These are phyloP conservation scores for Apamea anceps DNA, from an alignment of 2,888 invertebrate species.

Conservation along the genomic window DNA sequence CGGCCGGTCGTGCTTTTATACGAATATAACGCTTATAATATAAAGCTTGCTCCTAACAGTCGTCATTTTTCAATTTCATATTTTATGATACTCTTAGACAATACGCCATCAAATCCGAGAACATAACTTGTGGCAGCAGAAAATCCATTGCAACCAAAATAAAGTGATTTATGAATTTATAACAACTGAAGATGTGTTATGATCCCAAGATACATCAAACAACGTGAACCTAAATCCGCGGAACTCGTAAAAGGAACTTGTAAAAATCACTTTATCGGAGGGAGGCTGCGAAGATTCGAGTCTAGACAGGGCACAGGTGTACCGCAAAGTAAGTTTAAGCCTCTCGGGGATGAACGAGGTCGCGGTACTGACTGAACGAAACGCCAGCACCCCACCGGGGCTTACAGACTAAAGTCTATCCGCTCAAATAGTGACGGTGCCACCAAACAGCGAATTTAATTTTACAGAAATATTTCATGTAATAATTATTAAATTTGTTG, in stretches of 20 bases:
- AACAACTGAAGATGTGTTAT: background rate
- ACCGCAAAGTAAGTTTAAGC: constrained; percentile 55
- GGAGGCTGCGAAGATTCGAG: constrained; percentile 39
- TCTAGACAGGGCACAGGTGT: constrained; percentile 56
- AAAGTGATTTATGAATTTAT: background rate
- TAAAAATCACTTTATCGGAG: constrained; percentile 50
- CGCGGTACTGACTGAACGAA: constrained; percentile 49
- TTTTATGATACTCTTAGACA: constrained; percentile 22
- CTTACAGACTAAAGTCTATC: constrained; percentile 12
- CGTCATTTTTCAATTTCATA: constrained; percentile 31
- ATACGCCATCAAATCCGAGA: constrained; percentile 17
- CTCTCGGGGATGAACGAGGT: constrained; percentile 50
- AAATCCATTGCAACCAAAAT: background rate
- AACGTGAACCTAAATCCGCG: constrained; percentile 18
- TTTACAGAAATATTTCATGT: background rate
- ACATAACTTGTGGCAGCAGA: background rate
- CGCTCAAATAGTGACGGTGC: background rate
- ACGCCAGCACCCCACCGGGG: background rate
- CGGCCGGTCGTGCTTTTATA: constrained; percentile 8
- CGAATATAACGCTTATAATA: constrained; percentile 3
- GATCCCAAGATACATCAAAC: background rate
- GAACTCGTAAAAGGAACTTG: constrained; percentile 13
- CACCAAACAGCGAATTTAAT: background rate
- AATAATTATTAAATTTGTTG: background rate
- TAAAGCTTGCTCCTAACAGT: background rate